These are phyloP conservation scores for Idaea straminata DNA, from an alignment of 2,888 invertebrate genomes.

Conservation along the genomic window DNA sequence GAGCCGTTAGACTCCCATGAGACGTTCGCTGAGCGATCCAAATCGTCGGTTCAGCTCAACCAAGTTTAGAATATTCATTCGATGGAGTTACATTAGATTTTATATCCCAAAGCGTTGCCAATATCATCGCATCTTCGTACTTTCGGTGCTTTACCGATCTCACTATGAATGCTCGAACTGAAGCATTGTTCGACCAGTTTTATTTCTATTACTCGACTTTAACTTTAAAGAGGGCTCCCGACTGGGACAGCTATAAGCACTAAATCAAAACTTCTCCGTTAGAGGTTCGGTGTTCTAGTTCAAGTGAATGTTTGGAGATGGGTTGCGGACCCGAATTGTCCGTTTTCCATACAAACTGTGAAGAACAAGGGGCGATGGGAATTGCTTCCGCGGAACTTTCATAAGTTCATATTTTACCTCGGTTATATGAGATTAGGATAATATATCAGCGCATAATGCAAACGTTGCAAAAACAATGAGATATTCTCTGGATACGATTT, in stretches of 20 bases:
- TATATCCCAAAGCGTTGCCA: slow-evolving; percentile 48
- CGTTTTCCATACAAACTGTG: slow-evolving; percentile 53
- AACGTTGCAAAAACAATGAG: slow-evolving; percentile 13
- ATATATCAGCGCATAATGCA: slow-evolving; percentile 16
- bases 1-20: slow-evolving; percentile 30
- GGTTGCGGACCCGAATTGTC: slow-evolving; percentile 53
- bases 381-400: slow-evolving; percentile 42
- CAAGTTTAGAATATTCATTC: slow-evolving; percentile 63
- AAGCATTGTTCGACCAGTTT: slow-evolving; percentile 72
- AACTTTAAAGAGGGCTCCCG: slow-evolving; percentile 73
- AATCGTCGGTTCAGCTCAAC: slow-evolving; percentile 37
- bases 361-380: slow-evolving; percentile 44
- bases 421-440: slow-evolving; percentile 34
- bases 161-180: slow-evolving; percentile 60
- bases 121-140: slow-evolving; percentile 59
- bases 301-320: slow-evolving; percentile 59
- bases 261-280: slow-evolving; percentile 78
- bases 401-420: slow-evolving; percentile 40
- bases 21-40: slow-evolving; percentile 34
- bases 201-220: slow-evolving; percentile 74
- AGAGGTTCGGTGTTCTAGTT: slow-evolving; percentile 58
- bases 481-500: slow-evolving; percentile 4
- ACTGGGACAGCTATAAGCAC: slow-evolving; percentile 73
- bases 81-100: slow-evolving; percentile 59
- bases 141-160: slow-evolving; percentile 38